Conservation (phyloP, 1,140 invertebrate genomes). For the Psix sp. region DNA sequence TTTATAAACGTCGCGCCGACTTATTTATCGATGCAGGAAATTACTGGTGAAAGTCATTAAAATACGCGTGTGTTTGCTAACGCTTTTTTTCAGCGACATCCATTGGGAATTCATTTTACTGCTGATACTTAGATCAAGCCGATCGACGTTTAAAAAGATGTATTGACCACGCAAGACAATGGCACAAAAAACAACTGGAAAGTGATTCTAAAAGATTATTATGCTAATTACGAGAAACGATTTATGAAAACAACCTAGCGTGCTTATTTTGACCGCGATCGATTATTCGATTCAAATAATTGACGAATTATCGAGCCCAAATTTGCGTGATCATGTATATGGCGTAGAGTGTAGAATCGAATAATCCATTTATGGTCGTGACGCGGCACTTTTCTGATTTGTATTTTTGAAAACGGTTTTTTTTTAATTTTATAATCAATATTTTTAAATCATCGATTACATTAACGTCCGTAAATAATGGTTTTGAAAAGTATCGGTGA, state of each 20-base stretch:
- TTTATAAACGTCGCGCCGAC: constrained; percentile 8
- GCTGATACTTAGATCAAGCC: constrained; percentile 26
- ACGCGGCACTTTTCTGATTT: too few species aligned
- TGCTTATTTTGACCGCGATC: background rate
- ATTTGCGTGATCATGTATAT: too few species aligned
- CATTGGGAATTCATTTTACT: constrained; percentile 49
- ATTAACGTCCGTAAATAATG: background rate
- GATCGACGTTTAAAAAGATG: constrained; percentile 32
- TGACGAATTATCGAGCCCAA: too few species aligned
- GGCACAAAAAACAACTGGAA: constrained; percentile 16
- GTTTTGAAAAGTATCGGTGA: too few species aligned
- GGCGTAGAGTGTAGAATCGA: too few species aligned
- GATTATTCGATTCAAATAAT: background rate
- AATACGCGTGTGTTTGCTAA: constrained; percentile 48
- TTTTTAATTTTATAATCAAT: too few species aligned
- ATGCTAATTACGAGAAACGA: constrained; percentile 23
- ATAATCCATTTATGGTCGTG: too few species aligned
- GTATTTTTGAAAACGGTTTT: too few species aligned
- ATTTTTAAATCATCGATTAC: too few species aligned
- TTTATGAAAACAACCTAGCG: background rate
- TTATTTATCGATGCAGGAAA: constrained; percentile 44
- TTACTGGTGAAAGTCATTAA: constrained; percentile 60
- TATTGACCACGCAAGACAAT: constrained; percentile 4
- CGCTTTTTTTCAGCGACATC: constrained; percentile 31
- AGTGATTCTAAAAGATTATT: constrained; percentile 31